Evolutionary conservation across 2,113 vertebrate genomes (phyloP).

Genomic region (Chroicocephalus ridibundus): DNA sequence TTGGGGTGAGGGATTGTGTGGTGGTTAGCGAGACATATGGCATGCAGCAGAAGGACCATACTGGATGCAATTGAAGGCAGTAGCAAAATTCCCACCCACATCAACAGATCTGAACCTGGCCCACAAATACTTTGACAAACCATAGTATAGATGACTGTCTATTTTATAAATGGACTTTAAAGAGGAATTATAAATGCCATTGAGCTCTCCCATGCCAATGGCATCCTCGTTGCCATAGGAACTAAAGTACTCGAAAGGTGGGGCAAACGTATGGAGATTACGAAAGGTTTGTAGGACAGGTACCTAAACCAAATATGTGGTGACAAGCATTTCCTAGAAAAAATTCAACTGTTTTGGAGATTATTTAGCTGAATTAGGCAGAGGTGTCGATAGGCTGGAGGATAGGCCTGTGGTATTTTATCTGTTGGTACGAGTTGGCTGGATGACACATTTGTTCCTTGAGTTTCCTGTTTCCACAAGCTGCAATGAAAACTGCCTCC

Average conservation of each 20-base stretch:
- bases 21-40: slow-evolving; percentile 52
- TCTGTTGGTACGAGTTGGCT: background rate
- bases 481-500: background rate
- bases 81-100: slow-evolving; percentile 44
- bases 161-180: background rate
- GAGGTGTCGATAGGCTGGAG: background rate
- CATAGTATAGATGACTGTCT: background rate
- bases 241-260: background rate
- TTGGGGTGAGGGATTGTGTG: slow-evolving; percentile 32
- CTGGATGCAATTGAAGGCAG: slow-evolving; percentile 32
- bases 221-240: background rate
- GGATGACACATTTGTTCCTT: background rate
- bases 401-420: background rate
- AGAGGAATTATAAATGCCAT: background rate
- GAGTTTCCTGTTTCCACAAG: background rate
- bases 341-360: background rate
- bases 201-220: background rate
- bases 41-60: slow-evolving; percentile 40
- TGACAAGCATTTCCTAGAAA: background rate
- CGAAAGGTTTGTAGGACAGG: background rate
- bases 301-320: background rate
- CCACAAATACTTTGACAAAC: slow-evolving; percentile 30
- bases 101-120: background rate
- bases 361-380: background rate
- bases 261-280: background rate